Percentiles rank a stretch among this genome's conserved stretches.
Conservation (phyloP, 2,113 vertebrate genomes). For the Dasyornis broadbenti region DNA sequence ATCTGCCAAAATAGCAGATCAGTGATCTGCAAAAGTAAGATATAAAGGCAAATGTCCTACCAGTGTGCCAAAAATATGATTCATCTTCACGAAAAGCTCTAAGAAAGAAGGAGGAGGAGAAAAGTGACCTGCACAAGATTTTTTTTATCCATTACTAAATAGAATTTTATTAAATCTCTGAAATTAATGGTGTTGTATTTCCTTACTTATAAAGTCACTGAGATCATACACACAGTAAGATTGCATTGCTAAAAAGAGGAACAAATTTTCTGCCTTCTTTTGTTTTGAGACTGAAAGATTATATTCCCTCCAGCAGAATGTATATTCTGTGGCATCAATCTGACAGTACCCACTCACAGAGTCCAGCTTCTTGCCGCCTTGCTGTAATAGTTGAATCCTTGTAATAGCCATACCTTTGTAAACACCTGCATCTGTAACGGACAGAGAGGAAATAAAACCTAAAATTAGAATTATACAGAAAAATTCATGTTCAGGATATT, state of each 20-base stretch:
- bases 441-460: not conserved
- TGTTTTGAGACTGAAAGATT: not conserved
- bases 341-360: not conserved
- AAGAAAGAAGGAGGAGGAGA: not conserved
- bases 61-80: not conserved
- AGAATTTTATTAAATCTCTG: not conserved
- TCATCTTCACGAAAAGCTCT: not conserved
- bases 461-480: not conserved
- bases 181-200: conserved; percentile 8
- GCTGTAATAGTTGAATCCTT: not conserved
- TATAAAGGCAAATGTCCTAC: not conserved
- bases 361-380: not conserved
- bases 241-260: not conserved
- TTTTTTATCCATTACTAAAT: not conserved
- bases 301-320: not conserved
- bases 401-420: not conserved
- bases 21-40: not conserved
- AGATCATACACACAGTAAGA: not conserved
- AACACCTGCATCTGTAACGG: not conserved
- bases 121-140: not conserved
- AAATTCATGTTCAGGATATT: not conserved
- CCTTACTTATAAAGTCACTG: not conserved
- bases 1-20: conserved; percentile 1
- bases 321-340: not conserved
- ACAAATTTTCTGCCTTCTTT: not conserved